Conservation (phyloP, 2,113 vertebrate genomes). For the Pelobates fuscus region DNA sequence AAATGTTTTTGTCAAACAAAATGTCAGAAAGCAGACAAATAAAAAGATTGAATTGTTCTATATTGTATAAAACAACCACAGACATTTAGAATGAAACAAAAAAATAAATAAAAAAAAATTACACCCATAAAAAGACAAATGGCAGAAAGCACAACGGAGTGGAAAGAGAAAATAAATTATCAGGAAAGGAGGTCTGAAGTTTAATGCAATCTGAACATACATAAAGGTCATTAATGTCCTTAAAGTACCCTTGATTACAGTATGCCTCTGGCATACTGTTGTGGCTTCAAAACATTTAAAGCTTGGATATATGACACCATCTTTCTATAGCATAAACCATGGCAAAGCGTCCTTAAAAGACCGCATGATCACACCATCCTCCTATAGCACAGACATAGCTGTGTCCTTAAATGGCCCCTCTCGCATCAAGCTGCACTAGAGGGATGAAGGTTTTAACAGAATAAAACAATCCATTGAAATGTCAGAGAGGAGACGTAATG, state of each 20-base stretch:
- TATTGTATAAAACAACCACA: too few relatives aligned
- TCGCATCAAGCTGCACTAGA: constrained; percentile 14
- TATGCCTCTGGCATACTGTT: too few relatives aligned
- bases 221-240: too few relatives aligned
- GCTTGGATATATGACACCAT: constrained; percentile 23
- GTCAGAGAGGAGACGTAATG: constrained; percentile 40
- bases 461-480: constrained; percentile 50
- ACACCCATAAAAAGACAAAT: too few relatives aligned
- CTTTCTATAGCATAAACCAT: constrained; percentile 30
- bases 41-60: too few relatives aligned
- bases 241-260: not conserved
- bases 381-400: constrained; percentile 25
- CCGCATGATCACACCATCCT: constrained; percentile 33
- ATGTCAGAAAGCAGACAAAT: too few relatives aligned
- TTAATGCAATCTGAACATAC: too few relatives aligned
- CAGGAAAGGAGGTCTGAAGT: not conserved
- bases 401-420: constrained; percentile 46
- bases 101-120: too few relatives aligned
- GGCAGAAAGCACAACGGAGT: too few relatives aligned
- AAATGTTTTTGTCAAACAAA: too few relatives aligned
- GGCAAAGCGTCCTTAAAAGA: constrained; percentile 36
- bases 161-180: too few relatives aligned
- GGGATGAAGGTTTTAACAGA: constrained; percentile 43
- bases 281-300: constrained; percentile 7
- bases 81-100: too few relatives aligned